phyloP scores from a whole-genome alignment of 2,797 vertebrate species.

The Pyrocephalus nanus region DNA sequence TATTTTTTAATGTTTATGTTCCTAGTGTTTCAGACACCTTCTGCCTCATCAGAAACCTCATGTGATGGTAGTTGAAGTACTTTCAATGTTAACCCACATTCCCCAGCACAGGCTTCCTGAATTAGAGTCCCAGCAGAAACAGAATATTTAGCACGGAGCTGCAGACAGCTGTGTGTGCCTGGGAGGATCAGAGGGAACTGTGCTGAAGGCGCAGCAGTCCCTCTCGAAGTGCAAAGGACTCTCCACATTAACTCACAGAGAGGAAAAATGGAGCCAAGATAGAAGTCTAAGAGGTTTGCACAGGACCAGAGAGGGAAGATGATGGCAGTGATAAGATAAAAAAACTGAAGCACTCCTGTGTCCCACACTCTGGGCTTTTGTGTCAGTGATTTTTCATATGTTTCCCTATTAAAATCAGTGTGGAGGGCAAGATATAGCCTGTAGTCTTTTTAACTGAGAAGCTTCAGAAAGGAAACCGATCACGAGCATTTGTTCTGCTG shows the following conservation, averaged over 20 bases:
- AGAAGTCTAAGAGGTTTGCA: background rate
- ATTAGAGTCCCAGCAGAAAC: background rate
- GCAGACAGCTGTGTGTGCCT: background rate
- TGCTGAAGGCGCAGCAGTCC: background rate
- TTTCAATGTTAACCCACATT: background rate
- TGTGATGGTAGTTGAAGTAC: background rate
- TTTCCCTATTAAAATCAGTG: constrained; percentile 1
- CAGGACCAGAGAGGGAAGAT: background rate
- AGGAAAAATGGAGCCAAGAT: background rate
- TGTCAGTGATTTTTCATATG: background rate
- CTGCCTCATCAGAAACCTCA: constrained; percentile 5
- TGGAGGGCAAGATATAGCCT: background rate
- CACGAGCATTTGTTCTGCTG: background rate
- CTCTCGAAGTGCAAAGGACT: background rate
- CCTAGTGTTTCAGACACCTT: background rate
- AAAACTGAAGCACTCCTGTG: background rate
- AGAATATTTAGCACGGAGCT: background rate
- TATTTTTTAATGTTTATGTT: background rate
- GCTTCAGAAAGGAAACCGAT: background rate
- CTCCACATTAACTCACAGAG: background rate
- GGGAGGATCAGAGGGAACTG: background rate
- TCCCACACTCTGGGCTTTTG: background rate
- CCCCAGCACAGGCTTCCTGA: background rate
- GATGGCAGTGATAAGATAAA: background rate
- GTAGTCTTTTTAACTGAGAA: background rate